Conservation (phyloP, 2,888 invertebrate genomes). For the Monopis laevigella region DNA sequence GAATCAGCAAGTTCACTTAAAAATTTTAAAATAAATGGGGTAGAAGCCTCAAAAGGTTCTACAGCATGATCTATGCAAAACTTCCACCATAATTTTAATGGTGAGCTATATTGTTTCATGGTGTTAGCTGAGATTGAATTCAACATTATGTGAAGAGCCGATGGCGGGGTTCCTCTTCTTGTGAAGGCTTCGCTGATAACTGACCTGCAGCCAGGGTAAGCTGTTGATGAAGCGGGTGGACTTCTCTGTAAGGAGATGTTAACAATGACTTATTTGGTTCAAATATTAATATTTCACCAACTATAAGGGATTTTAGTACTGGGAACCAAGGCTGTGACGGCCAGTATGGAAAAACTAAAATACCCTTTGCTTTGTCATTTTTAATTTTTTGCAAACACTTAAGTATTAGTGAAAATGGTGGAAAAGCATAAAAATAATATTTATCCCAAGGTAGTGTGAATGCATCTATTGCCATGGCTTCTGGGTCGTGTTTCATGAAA, state of each 20-base stretch:
- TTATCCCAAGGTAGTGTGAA: slow-evolving; percentile 15
- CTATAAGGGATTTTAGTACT: not conserved
- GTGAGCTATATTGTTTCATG: slow-evolving; percentile 14
- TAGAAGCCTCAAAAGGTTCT: not conserved
- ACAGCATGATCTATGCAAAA: slow-evolving; percentile 4
- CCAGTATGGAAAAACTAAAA: slow-evolving; percentile 14
- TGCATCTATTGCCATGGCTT: slow-evolving; percentile 12
- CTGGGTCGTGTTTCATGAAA: slow-evolving; percentile 11
- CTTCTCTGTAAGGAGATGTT: slow-evolving; percentile 2
- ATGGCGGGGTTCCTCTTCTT: not conserved
- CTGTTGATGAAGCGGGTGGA: not conserved
- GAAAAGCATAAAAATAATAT: slow-evolving; percentile 14
- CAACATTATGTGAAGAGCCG: slow-evolving; percentile 6
- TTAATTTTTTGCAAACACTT: slow-evolving; percentile 14
- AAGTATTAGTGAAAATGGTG: slow-evolving; percentile 13
- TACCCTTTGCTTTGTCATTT: slow-evolving; percentile 13
- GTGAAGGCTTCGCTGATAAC: slow-evolving; percentile 6
- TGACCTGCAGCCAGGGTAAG: slow-evolving; percentile 10
- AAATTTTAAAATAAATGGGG: slow-evolving; percentile 11
- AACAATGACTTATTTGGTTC: not conserved
- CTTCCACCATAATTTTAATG: slow-evolving; percentile 6
- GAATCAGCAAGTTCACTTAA: slow-evolving; percentile 13
- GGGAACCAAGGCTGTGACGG: slow-evolving; percentile 10
- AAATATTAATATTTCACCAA: slow-evolving; percentile 2
- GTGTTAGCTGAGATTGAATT: slow-evolving; percentile 8